These are phyloP conservation scores for Micronisus gabar DNA, from an alignment of 2,113 vertebrate species.

Conservation along the genomic window DNA sequence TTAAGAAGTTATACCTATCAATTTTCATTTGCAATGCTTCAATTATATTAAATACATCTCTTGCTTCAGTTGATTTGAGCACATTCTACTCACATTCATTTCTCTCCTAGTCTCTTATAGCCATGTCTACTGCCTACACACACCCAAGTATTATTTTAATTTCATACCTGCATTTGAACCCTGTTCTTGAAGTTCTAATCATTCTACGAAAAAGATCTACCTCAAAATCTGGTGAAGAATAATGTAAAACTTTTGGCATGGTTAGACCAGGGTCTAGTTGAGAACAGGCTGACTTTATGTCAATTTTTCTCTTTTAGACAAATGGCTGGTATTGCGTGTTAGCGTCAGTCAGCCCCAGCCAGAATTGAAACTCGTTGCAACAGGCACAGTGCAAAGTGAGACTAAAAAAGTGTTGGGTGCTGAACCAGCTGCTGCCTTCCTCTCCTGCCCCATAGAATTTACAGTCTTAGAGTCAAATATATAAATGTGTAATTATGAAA, in stretches of 20 bases:
- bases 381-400: background rate
- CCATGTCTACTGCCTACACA: background rate
- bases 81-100: background rate
- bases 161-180: background rate
- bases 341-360: background rate
- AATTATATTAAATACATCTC: background rate
- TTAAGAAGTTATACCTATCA: background rate
- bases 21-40: background rate
- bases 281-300: background rate
- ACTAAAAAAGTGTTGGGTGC: background rate
- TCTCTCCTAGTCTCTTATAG: background rate
- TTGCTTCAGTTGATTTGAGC: background rate
- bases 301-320: background rate
- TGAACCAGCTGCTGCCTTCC: background rate
- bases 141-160: background rate
- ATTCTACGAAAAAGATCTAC: background rate
- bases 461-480: background rate
- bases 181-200: background rate
- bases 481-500: background rate
- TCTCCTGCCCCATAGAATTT: background rate
- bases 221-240: background rate
- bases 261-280: background rate
- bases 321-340: background rate
- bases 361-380: background rate
- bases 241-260: background rate